Evolutionary conservation across 2,888 invertebrate species (phyloP).

Genomic region (Lysandra bellargus): DNA sequence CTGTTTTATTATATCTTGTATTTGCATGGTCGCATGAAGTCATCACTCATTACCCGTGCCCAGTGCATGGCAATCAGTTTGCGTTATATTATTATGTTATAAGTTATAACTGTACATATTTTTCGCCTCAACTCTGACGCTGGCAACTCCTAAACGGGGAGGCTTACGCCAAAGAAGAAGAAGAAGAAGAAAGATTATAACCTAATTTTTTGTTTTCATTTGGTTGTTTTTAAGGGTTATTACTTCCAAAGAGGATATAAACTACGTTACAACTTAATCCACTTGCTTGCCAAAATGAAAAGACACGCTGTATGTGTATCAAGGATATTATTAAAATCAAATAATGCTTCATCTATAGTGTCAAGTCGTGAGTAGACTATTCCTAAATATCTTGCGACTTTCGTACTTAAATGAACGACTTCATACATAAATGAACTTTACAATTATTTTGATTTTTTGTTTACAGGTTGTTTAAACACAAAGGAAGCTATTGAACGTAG

Average conservation of each 20-base stretch:
- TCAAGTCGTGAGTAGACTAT: slow-evolving; percentile 49
- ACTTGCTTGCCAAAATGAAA: slow-evolving; percentile 54
- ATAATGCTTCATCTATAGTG: slow-evolving; percentile 41
- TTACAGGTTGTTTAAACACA: slow-evolving; percentile 71
- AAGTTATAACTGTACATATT: too few relatives aligned
- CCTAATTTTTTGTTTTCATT: slow-evolving; percentile 30
- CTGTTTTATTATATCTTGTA: too few relatives aligned
- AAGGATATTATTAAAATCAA: slow-evolving; percentile 50
- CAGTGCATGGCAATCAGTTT: too few relatives aligned
- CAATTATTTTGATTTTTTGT: slow-evolving; percentile 22
- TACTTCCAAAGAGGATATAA: too few relatives aligned
- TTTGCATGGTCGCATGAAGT: too few relatives aligned
- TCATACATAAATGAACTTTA: background rate
- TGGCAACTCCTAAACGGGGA: too few relatives aligned
- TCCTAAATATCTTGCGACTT: slow-evolving; percentile 7
- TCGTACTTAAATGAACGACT: background rate
- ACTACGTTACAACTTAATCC: background rate
- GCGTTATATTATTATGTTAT: too few relatives aligned
- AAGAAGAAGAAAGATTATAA: background rate
- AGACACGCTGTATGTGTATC: slow-evolving; percentile 53
- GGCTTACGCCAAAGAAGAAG: too few relatives aligned
- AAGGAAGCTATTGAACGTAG: slow-evolving; percentile 79
- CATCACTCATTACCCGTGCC: too few relatives aligned
- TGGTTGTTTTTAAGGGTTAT: too few relatives aligned
- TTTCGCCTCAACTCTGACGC: too few relatives aligned